Evolutionary conservation across 2,797 vertebrate species (phyloP).

Genomic region (Manis pentadactyla): DNA sequence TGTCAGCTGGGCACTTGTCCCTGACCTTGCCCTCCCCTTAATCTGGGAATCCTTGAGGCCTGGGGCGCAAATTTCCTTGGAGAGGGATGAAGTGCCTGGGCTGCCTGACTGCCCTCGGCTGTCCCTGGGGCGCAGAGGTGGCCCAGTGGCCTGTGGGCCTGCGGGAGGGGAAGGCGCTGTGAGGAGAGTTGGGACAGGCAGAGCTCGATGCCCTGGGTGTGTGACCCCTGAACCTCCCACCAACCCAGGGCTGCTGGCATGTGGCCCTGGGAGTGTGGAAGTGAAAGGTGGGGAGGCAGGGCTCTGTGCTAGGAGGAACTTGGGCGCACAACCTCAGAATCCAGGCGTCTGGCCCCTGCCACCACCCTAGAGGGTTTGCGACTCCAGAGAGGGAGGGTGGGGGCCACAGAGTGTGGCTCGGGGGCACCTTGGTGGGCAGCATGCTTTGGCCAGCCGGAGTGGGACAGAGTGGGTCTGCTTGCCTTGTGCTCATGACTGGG

Average conservation of each 20-base stretch:
- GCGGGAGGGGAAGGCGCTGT: not conserved
- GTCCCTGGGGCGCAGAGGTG: not conserved
- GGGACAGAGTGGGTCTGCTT: not conserved
- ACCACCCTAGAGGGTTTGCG: not conserved
- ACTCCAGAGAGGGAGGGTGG: too few species aligned
- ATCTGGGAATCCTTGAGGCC: not conserved
- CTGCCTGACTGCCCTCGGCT: accelerated
- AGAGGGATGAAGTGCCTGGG: not conserved
- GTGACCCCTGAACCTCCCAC: not conserved
- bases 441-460: not conserved
- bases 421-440: not conserved
- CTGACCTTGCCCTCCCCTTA: not conserved
- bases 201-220: not conserved
- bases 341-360: not conserved
- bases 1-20: not conserved
- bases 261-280: not conserved
- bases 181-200: not conserved
- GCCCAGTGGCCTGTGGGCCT: not conserved
- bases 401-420: not conserved
- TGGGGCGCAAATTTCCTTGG: not conserved
- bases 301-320: not conserved
- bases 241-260: not conserved
- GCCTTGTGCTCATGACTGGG: not conserved
- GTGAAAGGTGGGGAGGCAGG: not conserved
- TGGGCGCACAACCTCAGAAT: not conserved